These are phyloP conservation scores for Australoheros scitulus DNA, from an alignment of 2,113 vertebrate genomes.

Conservation along the genomic window DNA sequence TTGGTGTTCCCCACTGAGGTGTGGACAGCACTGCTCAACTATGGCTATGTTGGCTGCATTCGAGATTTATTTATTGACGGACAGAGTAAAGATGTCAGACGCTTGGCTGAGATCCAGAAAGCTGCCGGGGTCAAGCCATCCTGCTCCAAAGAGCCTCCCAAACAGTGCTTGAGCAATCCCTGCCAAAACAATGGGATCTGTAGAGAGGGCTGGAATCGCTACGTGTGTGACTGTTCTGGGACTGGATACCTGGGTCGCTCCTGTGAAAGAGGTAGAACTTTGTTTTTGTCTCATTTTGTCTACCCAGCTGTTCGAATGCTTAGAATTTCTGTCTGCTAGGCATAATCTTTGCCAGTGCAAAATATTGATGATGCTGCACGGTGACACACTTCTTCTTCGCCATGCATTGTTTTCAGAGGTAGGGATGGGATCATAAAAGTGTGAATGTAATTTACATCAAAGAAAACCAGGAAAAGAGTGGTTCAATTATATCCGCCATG, in stretches of 20 bases:
- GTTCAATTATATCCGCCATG: not conserved
- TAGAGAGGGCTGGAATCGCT: constrained; percentile 98
- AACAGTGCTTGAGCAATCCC: constrained; percentile 96
- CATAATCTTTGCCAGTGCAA: not conserved
- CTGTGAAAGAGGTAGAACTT: constrained; percentile 91
- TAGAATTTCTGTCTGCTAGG: not conserved
- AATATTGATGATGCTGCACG: not conserved
- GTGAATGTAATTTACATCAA: constrained; percentile 22
- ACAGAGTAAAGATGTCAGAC: constrained; percentile 96
- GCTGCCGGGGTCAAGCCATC: constrained; percentile 96
- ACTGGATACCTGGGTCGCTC: constrained; percentile 95
- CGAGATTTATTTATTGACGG: constrained; percentile 97
- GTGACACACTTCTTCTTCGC: not conserved
- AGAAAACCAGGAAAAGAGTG: not conserved
- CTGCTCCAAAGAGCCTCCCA: constrained; percentile 92
- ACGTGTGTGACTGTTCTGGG: constrained; percentile 96
- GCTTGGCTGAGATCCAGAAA: constrained; percentile 93
- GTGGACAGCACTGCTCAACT: constrained; percentile 98
- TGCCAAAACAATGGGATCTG: constrained; percentile 96
- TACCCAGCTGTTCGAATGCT: not conserved
- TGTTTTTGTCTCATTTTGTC: constrained; percentile 1
- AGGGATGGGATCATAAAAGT: not conserved
- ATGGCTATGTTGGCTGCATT: constrained; percentile 98
- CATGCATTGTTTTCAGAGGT: not conserved
- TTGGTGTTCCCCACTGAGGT: constrained; percentile 96